A percentile compares a stretch with the other conserved stretches of the same genome.
Evolutionary conservation across 2,113 vertebrate genomes (phyloP).

Genomic region (Mola mola): DNA sequence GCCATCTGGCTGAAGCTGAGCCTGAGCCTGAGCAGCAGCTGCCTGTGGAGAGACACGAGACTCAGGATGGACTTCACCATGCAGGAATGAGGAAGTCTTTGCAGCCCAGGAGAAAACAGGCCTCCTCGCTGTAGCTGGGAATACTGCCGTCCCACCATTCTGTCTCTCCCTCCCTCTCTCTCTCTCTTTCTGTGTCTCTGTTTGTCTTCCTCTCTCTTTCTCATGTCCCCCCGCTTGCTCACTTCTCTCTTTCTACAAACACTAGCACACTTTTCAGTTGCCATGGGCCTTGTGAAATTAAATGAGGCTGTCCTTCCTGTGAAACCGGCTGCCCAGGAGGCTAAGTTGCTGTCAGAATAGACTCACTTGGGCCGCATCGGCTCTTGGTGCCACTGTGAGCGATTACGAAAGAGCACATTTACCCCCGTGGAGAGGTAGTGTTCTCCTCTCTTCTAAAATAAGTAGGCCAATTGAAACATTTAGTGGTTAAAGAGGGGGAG

Average conservation of each 20-base stretch:
- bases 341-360: conserved; percentile 49
- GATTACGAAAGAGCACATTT: conserved; percentile 35
- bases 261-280: background rate
- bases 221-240: background rate
- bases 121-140: background rate
- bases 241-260: conserved; percentile 8
- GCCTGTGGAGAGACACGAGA: conserved; percentile 32
- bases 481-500: conserved; percentile 16
- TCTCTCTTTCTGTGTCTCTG: background rate
- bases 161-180: background rate
- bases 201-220: background rate
- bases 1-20: conserved; percentile 20
- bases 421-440: conserved; percentile 33
- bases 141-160: conserved; percentile 5
- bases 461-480: conserved; percentile 33
- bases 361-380: conserved; percentile 13
- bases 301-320: conserved; percentile 28
- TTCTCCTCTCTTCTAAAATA: conserved; percentile 32
- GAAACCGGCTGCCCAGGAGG: conserved; percentile 15
- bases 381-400: conserved; percentile 34
- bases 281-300: conserved; percentile 25
- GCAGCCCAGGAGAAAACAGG: background rate
- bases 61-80: conserved; percentile 24
- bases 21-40: conserved; percentile 33
- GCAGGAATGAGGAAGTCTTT: conserved; percentile 68